Evolutionary conservation across 2,113 vertebrate genomes (phyloP).

Genomic region (Pholis gunnellus): DNA sequence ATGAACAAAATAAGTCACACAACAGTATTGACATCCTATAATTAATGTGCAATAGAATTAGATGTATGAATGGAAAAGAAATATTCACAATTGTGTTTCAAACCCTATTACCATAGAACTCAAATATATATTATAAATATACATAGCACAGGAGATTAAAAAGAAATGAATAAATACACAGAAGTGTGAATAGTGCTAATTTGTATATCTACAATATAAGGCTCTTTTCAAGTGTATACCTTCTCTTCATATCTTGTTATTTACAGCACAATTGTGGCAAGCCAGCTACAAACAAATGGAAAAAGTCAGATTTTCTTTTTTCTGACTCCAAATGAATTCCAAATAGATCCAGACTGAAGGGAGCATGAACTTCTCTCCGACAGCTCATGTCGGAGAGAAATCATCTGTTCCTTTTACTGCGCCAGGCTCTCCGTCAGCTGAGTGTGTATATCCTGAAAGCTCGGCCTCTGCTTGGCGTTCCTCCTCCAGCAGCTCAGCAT

Average conservation of each 20-base stretch:
- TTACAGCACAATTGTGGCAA: conserved; percentile 38
- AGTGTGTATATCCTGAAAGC: conserved; percentile 92
- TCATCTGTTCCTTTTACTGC: conserved; percentile 61
- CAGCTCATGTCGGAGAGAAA: conserved; percentile 5
- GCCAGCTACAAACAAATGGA: conserved; percentile 4
- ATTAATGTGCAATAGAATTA: conserved; percentile 49
- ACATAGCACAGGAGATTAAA: conserved; percentile 31
- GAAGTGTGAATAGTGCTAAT: conserved; percentile 34
- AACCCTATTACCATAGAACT: conserved; percentile 17
- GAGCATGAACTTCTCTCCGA: too few species aligned
- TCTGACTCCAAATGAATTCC: background rate
- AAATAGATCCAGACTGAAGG: conserved; percentile 15
- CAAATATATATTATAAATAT: conserved; percentile 53
- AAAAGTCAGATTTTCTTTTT: conserved; percentile 11
- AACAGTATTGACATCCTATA: conserved; percentile 27
- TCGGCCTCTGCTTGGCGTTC: conserved; percentile 93
- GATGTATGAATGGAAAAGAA: background rate
- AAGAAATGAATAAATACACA: conserved; percentile 64
- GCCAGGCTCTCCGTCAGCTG: conserved; percentile 84
- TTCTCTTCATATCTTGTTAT: conserved; percentile 34
- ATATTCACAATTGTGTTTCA: conserved; percentile 27
- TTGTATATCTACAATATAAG: conserved; percentile 52
- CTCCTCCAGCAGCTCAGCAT: conserved; percentile 98
- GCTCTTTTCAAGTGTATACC: conserved; percentile 47
- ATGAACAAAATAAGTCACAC: conserved; percentile 11